Percentiles rank a stretch among this genome's conserved stretches.
phyloP scores from a whole-genome alignment of 2,888 invertebrate species.

The Laspeyria flexula region DNA sequence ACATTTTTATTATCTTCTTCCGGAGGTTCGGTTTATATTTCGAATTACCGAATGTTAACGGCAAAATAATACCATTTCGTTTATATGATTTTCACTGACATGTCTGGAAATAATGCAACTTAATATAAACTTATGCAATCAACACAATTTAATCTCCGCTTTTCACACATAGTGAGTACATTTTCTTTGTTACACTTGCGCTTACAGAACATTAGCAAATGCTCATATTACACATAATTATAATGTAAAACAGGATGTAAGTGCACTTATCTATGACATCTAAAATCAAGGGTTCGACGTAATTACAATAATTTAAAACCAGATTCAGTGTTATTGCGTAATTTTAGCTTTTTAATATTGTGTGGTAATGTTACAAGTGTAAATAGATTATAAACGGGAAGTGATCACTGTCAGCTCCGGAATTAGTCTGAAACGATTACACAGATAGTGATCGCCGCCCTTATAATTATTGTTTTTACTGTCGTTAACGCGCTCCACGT shows the following conservation, averaged over 20 bases:
- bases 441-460: slow-evolving; percentile 65
- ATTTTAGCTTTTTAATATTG: slow-evolving; percentile 44
- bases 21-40: slow-evolving; percentile 59
- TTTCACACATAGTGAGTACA: slow-evolving; percentile 21
- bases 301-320: slow-evolving; percentile 38
- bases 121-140: slow-evolving; percentile 3
- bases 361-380: slow-evolving; percentile 58
- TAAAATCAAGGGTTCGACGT: slow-evolving; percentile 39
- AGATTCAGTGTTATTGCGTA: slow-evolving; percentile 32
- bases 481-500: slow-evolving; percentile 67
- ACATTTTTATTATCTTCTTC: slow-evolving; percentile 66
- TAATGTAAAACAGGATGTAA: slow-evolving; percentile 43
- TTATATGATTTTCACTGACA: slow-evolving; percentile 21
- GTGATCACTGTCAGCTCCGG: slow-evolving; percentile 49
- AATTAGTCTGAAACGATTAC: slow-evolving; percentile 74
- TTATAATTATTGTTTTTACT: slow-evolving; percentile 67
- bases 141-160: slow-evolving; percentile 17
- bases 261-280: slow-evolving; percentile 42
- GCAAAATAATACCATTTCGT: slow-evolving; percentile 39
- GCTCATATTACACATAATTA: slow-evolving; percentile 32
- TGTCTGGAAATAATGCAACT: too few relatives aligned
- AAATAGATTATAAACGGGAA: slow-evolving; percentile 62
- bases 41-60: slow-evolving; percentile 49
- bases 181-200: slow-evolving; percentile 32
- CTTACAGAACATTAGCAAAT: slow-evolving; percentile 24